Base-by-base conservation (phyloP, 2,797 vertebrate species). In the Poeciliopsis paucimaculata region DNA sequence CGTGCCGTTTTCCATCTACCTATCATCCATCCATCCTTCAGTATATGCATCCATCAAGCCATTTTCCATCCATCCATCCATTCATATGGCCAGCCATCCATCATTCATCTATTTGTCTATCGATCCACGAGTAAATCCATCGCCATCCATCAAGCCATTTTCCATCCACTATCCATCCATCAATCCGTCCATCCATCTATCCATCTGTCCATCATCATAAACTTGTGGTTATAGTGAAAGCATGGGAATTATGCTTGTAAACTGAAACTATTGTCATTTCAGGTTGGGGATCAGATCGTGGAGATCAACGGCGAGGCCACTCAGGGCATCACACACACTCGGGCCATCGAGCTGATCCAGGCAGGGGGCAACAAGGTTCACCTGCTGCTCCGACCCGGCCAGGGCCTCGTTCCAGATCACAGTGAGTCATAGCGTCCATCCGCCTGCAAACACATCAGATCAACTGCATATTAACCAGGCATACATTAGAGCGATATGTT, bases 281-380 rank as follows among this genome's bases (percentile, higher is more conserved):
- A 99, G 98, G 98, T 99, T 34, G 98, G 98, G 46, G 98, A 99
- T 95, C 98, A 99, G 92, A 99, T 99, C 2, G 98, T 99, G 85
- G 98, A 99, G 94, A 99, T 99, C 87, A 99, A 99, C 3, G 97
- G 98, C 26, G 98, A 99, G 79, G 97, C 97, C 77, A 99, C 98
- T 0, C 98, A 99, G 92, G 98, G 98, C 87, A 98, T 99, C 94
- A 99, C 98, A 41, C 98, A 99, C 89, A 99, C 98, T 0, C 95
- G 98, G 73, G 98, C 98, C 2, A 99, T 99, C 3, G 98, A 99
- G 92, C 96, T 99, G 87, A 99, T 99, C 90, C 98, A 99, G 92
- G 97, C 98, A 0, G 98, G 98, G 36, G 98, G 98, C 82, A 97
- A 94, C 51, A 98, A 96, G 92, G 98, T 98, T 20, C 91, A 98